phyloP scores from a whole-genome alignment of 2,113 vertebrate genomes.

The Nothocercus nigrocapillus region DNA sequence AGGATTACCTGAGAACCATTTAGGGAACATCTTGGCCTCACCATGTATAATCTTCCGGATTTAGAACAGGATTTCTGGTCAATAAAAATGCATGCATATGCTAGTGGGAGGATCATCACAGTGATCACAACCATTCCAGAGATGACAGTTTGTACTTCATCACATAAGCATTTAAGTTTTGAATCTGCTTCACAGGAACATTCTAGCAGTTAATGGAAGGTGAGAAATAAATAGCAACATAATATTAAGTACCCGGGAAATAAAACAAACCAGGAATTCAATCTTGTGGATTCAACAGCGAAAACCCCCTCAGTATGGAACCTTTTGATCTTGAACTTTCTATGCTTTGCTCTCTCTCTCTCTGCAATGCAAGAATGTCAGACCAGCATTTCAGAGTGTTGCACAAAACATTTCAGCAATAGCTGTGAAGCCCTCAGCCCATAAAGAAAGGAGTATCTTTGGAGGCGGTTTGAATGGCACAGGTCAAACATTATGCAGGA shows the following conservation, averaged over 20 bases:
- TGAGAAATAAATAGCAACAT: neutral
- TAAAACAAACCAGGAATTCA: neutral
- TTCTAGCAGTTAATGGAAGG: neutral
- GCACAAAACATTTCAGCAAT: neutral
- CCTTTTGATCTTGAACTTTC: neutral
- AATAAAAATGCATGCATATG: neutral
- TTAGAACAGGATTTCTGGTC: neutral
- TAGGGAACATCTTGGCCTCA: neutral
- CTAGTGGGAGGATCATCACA: neutral
- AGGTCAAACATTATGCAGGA: rapidly evolving
- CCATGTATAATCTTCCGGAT: neutral
- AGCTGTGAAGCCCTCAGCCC: neutral
- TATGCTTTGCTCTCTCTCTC: neutral
- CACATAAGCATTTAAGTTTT: neutral
- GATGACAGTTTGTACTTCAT: neutral
- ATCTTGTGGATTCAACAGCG: neutral
- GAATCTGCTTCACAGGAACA: neutral
- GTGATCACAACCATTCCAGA: neutral
- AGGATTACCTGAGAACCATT: neutral
- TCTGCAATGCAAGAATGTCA: neutral
- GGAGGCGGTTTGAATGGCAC: neutral
- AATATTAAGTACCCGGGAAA: neutral
- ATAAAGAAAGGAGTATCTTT: neutral
- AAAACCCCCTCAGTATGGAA: rapidly evolving
- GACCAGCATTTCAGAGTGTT: neutral